phyloP scores from a whole-genome alignment of 2,888 invertebrate genomes.

The Orchesella flavescens region DNA sequence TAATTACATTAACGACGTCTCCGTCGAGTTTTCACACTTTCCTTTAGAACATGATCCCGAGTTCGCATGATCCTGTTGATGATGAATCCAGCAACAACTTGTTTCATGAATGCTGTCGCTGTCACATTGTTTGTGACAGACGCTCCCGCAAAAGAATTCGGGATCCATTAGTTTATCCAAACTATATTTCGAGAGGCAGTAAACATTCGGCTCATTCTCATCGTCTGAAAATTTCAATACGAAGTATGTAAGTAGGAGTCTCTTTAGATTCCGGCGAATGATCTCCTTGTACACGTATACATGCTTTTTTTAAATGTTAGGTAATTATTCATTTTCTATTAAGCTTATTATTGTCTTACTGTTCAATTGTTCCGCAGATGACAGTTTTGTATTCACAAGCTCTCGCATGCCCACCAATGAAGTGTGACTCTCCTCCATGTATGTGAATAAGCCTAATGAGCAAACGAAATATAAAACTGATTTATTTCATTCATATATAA shows the following conservation, averaged over 20 bases:
- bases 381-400: constrained; percentile 76
- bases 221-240: constrained; percentile 29
- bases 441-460: constrained; percentile 81
- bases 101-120: constrained; percentile 42
- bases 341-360: not conserved
- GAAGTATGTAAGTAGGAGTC: too few species aligned
- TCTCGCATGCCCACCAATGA: constrained; percentile 95
- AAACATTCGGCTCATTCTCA: constrained; percentile 56
- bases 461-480: too few species aligned
- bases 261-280: not conserved
- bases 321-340: too few species aligned
- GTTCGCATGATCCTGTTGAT: constrained; percentile 49
- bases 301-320: too few species aligned
- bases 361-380: not conserved
- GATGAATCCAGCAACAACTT: constrained; percentile 48
- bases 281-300: not conserved
- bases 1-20: constrained; percentile 70
- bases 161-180: constrained; percentile 69
- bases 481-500: too few species aligned
- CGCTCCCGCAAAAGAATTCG: constrained; percentile 32
- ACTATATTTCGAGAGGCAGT: constrained; percentile 69
- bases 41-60: constrained; percentile 33
- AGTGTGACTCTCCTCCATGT: constrained; percentile 93
- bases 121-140: constrained; percentile 50
- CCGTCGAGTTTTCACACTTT: constrained; percentile 36